phyloP scores from a whole-genome alignment of 2,888 invertebrate species.

The Synergus gifuensis region DNA sequence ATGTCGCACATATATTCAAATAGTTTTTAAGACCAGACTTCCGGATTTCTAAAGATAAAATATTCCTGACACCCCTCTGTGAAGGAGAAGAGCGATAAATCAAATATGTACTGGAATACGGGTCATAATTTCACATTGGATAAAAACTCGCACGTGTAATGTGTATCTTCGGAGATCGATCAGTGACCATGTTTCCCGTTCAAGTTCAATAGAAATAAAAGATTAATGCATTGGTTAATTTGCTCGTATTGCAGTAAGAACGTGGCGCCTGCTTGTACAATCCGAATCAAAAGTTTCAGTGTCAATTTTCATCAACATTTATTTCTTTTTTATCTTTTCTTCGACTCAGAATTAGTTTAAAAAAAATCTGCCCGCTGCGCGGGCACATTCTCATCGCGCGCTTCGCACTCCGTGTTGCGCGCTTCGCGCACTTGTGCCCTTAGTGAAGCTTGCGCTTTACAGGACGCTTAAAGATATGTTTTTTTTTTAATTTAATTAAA shows the following conservation, averaged over 20 bases:
- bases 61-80: not conserved
- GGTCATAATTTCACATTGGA: slow-evolving; percentile 13
- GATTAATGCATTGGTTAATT: slow-evolving; percentile 11
- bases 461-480: too few relatives aligned
- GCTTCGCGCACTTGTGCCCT: too few relatives aligned
- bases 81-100: not conserved
- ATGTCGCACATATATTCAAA: too few relatives aligned
- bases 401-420: too few relatives aligned
- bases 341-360: not conserved
- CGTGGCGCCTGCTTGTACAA: slow-evolving; percentile 26
- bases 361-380: too few relatives aligned
- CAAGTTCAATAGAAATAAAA: slow-evolving; percentile 39
- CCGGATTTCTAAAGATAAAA: not conserved
- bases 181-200: slow-evolving; percentile 35
- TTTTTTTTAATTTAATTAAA: too few relatives aligned
- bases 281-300: slow-evolving; percentile 14
- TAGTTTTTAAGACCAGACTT: not conserved
- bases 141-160: not conserved
- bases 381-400: too few relatives aligned
- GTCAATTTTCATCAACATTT: not conserved
- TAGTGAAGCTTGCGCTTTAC: too few relatives aligned
- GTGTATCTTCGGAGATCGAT: slow-evolving; percentile 24
- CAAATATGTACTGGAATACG: not conserved
- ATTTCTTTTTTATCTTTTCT: not conserved
- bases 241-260: slow-evolving; percentile 11